These are phyloP conservation scores for Nipponacmea schrenckii DNA, from an alignment of 2,888 invertebrate species.

Conservation along the genomic window DNA sequence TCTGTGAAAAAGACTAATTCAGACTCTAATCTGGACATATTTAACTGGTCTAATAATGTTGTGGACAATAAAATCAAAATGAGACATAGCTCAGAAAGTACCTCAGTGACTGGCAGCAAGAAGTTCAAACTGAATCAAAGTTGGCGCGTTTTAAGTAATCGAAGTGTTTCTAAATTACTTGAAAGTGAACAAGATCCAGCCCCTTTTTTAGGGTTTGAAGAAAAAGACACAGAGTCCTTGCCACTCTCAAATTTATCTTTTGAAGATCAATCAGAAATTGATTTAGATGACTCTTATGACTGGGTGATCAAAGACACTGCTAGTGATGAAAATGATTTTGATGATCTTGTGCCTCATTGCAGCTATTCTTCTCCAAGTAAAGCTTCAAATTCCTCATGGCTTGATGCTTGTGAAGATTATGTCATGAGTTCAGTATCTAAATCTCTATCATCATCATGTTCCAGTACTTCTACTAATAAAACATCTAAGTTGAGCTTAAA, in stretches of 20 bases:
- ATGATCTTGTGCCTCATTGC: conserved; percentile 7
- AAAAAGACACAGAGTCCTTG: conserved; percentile 25
- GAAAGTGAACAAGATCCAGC: conserved; percentile 37
- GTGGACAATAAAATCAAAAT: no score
- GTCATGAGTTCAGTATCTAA: conserved; percentile 34
- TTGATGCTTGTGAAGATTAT: conserved; percentile 46
- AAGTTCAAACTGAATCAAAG: conserved; percentile 44
- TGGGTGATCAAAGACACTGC: conserved; percentile 35
- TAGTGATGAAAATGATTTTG: conserved; percentile 20
- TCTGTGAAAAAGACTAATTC: no score
- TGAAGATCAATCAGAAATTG: conserved; percentile 41
- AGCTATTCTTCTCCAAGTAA: conserved; percentile 49
- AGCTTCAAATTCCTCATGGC: conserved; percentile 51
- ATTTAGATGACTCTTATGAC: conserved; percentile 40
- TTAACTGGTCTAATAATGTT: no score
- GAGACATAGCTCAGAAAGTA: no score
- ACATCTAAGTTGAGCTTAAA: neutral
- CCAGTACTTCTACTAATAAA: neutral
- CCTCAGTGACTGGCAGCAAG: no score
- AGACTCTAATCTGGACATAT: no score
- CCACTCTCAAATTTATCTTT: conserved; percentile 46
- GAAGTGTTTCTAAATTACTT: conserved; percentile 40
- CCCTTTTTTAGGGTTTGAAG: conserved; percentile 42
- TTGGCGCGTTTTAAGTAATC: conserved; percentile 42
- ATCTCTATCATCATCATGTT: neutral